Conservation (phyloP, 2,113 vertebrate species). For the Bostrychus sinensis region DNA sequence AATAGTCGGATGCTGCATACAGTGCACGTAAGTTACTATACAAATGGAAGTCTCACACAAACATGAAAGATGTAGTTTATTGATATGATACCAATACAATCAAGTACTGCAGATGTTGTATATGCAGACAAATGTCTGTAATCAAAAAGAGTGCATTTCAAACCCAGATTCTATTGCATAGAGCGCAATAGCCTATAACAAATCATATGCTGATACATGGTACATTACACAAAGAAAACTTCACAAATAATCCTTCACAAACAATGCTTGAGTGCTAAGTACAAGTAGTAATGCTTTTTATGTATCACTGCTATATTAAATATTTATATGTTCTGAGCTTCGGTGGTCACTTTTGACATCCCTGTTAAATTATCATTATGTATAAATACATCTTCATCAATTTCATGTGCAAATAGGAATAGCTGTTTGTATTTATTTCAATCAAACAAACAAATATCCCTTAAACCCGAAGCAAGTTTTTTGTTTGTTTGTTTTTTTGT, state of each 20-base stretch:
- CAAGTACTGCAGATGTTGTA: constrained; percentile 89
- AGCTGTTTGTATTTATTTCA: constrained; percentile 71
- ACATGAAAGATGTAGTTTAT: constrained; percentile 86
- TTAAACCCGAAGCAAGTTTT: constrained; percentile 75
- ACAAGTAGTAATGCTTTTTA: constrained; percentile 74
- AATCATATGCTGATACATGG: constrained; percentile 73
- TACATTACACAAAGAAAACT: constrained; percentile 75
- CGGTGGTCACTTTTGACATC: constrained; percentile 75
- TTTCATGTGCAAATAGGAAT: constrained; percentile 83
- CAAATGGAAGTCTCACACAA: constrained; percentile 36
- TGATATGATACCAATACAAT: constrained; percentile 92
- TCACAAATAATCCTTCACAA: constrained; percentile 77
- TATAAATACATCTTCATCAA: constrained; percentile 82
- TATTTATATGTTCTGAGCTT: constrained; percentile 75
- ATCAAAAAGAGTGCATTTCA: constrained; percentile 90
- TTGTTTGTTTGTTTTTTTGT: constrained; percentile 31
- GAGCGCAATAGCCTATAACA: constrained; percentile 83
- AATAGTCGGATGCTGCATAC: too few relatives aligned
- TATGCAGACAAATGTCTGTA: constrained; percentile 87
- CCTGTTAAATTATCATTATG: constrained; percentile 78
- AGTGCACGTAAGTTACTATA: too few relatives aligned
- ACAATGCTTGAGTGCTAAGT: constrained; percentile 76
- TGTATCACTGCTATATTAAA: constrained; percentile 75
- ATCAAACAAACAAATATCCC: constrained; percentile 78
- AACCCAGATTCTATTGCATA: constrained; percentile 86